phyloP scores from a whole-genome alignment of 2,888 invertebrate species.

The Polydrusus cervinus region DNA sequence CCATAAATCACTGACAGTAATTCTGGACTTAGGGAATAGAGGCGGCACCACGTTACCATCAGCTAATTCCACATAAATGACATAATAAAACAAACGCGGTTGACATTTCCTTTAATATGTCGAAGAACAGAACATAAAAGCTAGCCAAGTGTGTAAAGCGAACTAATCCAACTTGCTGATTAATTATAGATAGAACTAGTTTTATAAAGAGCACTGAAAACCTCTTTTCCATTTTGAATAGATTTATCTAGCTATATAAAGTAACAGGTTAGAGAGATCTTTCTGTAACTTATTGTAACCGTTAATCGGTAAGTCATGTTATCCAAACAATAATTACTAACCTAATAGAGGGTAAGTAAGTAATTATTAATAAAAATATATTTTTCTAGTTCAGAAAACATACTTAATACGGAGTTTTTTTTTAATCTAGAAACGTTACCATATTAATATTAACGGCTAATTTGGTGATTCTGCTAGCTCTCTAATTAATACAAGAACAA shows the following conservation, averaged over 20 bases:
- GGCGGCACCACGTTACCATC: no score
- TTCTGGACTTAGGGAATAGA: no score
- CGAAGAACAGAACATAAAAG: conserved; percentile 9
- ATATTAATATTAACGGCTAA: background rate
- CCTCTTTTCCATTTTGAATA: conserved; percentile 23
- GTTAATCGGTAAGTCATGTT: background rate
- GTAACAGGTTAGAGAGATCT: background rate
- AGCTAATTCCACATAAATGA: background rate
- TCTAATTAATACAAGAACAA: conserved; percentile 1
- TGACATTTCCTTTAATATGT: background rate
- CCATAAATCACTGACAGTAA: no score
- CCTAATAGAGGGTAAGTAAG: no score
- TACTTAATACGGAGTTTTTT: no score
- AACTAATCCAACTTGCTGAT: conserved; percentile 6
- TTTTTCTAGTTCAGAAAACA: no score
- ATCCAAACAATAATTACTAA: background rate
- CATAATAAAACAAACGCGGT: background rate
- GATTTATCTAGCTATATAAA: background rate
- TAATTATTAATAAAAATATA: background rate
- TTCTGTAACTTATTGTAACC: no score
- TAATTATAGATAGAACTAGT: conserved; percentile 37
- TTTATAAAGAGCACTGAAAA: conserved; percentile 35
- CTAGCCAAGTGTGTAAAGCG: background rate
- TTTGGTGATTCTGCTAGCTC: background rate
- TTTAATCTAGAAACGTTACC: no score